Conservation (phyloP, 1,140 invertebrate species). For the Mamestra configurata region DNA sequence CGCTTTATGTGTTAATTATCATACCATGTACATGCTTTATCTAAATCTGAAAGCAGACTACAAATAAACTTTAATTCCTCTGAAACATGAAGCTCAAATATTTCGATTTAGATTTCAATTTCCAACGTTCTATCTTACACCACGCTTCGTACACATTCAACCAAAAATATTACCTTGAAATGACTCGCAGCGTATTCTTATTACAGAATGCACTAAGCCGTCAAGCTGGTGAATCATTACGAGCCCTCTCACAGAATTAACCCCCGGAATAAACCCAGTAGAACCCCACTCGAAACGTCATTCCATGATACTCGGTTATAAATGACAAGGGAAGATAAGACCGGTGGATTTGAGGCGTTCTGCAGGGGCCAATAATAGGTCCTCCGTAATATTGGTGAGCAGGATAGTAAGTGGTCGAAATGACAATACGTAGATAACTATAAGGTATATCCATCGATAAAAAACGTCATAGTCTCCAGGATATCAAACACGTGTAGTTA, state of each 20-base stretch:
- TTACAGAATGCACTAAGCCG: conserved; percentile 43
- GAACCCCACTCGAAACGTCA: conserved; percentile 57
- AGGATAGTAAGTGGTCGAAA: neutral
- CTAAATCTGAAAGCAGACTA: neutral
- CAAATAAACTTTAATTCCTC: neutral
- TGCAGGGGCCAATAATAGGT: conserved; percentile 48
- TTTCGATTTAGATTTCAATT: conserved; percentile 7
- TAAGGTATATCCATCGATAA: too few species aligned
- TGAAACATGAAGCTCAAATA: neutral
- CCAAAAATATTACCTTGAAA: conserved; percentile 13
- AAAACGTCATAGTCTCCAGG: too few species aligned
- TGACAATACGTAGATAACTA: neutral
- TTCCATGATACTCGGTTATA: conserved; percentile 60
- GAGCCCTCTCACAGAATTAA: conserved; percentile 42
- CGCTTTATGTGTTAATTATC: conserved; percentile 8
- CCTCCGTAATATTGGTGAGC: conserved; percentile 18
- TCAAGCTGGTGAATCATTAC: conserved; percentile 39
- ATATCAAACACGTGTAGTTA: too few species aligned
- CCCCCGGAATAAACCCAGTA: conserved; percentile 38
- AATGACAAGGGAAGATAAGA: conserved; percentile 62
- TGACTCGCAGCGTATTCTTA: conserved; percentile 19
- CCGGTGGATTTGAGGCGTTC: conserved; percentile 51
- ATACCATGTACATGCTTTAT: conserved; percentile 3
- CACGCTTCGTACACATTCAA: neutral
- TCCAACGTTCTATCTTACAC: neutral